These are phyloP conservation scores for Dendrophyllia cribrosa DNA, from an alignment of 64 coral and sea anemone species.

Conservation along the genomic window DNA sequence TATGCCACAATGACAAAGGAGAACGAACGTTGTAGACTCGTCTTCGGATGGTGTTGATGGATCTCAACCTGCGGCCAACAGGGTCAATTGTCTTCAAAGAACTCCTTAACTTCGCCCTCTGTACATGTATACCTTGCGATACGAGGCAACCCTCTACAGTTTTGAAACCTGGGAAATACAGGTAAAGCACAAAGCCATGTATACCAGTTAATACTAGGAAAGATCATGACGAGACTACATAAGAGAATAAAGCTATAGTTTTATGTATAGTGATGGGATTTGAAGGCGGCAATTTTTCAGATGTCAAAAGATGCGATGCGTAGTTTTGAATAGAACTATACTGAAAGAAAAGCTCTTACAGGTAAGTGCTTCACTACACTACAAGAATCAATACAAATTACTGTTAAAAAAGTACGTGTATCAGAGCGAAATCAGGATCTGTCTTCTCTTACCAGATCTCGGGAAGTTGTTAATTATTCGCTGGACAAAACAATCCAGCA, in stretches of 20 bases:
- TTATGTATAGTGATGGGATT: too few species aligned
- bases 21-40: constrained; percentile 64
- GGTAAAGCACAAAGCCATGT: too few species aligned
- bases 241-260: too few species aligned
- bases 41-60: constrained; percentile 50
- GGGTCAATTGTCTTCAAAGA: constrained; percentile 55
- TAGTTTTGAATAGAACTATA: too few species aligned
- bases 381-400: too few species aligned
- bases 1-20: constrained; percentile 56
- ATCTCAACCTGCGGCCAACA: constrained; percentile 27
- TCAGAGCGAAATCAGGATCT: background rate
- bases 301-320: too few species aligned
- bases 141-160: constrained; percentile 63
- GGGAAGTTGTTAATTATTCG: constrained; percentile 46
- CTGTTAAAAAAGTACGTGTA: background rate
- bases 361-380: too few species aligned
- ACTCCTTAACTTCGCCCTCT: constrained; percentile 47
- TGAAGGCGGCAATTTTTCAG: too few species aligned
- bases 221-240: too few species aligned
- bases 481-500: constrained; percentile 51
- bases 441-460: constrained; percentile 39
- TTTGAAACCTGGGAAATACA: constrained; percentile 59
- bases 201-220: too few species aligned
- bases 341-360: too few species aligned
- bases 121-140: constrained; percentile 50